These are phyloP conservation scores for Resseliella maxima DNA, from an alignment of 2,888 invertebrate species.

Conservation along the genomic window DNA sequence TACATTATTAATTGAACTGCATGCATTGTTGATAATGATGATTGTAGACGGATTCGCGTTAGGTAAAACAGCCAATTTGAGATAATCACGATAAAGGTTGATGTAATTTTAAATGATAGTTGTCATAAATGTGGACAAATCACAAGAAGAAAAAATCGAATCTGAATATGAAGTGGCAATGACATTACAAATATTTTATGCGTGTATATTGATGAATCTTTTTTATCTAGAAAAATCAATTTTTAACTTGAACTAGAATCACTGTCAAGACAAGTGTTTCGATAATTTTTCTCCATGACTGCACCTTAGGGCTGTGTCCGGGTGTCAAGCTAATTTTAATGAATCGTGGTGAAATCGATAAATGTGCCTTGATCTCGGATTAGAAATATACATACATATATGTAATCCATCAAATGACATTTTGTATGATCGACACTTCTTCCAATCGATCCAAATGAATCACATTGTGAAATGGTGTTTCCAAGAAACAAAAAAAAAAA, in stretches of 20 bases:
- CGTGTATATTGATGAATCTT: no score
- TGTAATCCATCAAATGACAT: slow-evolving; percentile 29
- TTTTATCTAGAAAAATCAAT: no score
- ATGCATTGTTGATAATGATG: not conserved
- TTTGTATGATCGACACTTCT: slow-evolving; percentile 49
- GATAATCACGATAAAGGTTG: not conserved
- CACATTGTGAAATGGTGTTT: not conserved
- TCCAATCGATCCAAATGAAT: slow-evolving; percentile 25
- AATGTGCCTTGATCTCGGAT: not conserved
- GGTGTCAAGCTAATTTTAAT: slow-evolving; percentile 10
- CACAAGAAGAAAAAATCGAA: not conserved
- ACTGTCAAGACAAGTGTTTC: not conserved
- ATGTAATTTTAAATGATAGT: slow-evolving; percentile 1
- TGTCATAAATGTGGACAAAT: not conserved
- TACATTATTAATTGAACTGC: not conserved
- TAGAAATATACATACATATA: not conserved
- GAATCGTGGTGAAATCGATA: not conserved
- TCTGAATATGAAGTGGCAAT: not conserved
- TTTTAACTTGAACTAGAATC: no score
- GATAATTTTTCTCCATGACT: slow-evolving; percentile 34
- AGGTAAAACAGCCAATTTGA: slow-evolving; percentile 9
- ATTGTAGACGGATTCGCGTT: not conserved
- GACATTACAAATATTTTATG: no score
- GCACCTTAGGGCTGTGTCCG: not conserved
- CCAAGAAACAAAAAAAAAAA: not conserved